Conservation (phyloP, 2,888 invertebrate genomes). For the Chamaedrilus cognettii region DNA sequence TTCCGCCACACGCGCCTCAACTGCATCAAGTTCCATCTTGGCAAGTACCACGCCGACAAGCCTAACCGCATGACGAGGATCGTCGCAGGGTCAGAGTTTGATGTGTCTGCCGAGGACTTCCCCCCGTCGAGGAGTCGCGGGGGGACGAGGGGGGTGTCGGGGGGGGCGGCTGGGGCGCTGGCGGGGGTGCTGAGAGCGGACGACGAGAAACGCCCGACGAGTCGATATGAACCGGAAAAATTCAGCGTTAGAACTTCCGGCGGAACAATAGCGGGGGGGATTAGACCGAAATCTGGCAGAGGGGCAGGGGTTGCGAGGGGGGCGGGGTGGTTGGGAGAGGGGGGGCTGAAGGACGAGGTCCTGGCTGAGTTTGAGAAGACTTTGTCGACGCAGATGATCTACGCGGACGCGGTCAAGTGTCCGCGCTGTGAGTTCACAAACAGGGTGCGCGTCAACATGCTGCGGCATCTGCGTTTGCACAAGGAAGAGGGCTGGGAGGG, state of each 20-base stretch:
- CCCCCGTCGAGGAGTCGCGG: no score
- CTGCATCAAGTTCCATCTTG: conserved; percentile 29
- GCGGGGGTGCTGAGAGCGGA: not conserved
- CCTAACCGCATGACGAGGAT: conserved; percentile 26
- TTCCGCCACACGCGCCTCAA: conserved; percentile 23
- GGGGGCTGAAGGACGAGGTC: not conserved
- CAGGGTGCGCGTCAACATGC: conserved; percentile 25
- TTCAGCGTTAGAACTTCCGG: not conserved
- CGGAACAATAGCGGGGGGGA: no score
- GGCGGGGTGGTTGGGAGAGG: not conserved
- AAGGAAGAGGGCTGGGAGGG: conserved; percentile 7
- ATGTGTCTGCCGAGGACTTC: conserved; percentile 16
- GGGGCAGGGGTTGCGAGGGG: not conserved
- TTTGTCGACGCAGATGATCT: conserved; percentile 28
- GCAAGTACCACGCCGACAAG: conserved; percentile 24
- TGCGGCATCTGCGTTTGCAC: conserved; percentile 28
- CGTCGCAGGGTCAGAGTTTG: conserved; percentile 18
- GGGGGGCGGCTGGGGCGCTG: not conserved
- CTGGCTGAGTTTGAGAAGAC: conserved; percentile 19
- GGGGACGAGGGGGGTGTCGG: not conserved
- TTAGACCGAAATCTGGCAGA: not conserved
- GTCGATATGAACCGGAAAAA: conserved; percentile 7
- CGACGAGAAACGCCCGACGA: conserved; percentile 11
- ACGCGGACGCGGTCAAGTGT: conserved; percentile 24
- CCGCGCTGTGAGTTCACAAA: conserved; percentile 29